Evolutionary conservation across 2,888 invertebrate species (phyloP), one percentile per base, ranked within the genome.

Genomic region (Megaustenia siamemsis): DNA sequence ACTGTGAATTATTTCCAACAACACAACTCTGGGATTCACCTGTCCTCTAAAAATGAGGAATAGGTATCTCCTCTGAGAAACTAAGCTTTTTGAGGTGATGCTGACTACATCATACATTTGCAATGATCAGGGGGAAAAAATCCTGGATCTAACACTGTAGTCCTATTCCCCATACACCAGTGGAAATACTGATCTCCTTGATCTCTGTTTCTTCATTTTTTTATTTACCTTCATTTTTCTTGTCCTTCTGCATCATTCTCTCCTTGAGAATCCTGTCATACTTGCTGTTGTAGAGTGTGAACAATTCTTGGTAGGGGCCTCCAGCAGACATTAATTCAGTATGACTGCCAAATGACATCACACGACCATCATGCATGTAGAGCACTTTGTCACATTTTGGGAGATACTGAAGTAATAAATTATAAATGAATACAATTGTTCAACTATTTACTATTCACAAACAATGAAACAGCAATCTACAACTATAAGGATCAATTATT

Each of bases 351-450:
- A 94, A 93, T 87, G 95, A 95, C 4, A 94, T 93, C 49, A 96
- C 94, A 82, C 93, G 91, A 0, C 96, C 96, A 69, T 95, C 95
- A 82, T 95, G 94, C 94, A 96, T 94, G 87, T 95, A 94, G 45
- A 95, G 93, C 49, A 96, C 95, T 84, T 95, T 94, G 93, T 96
- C 95, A 92, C 96, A 96, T 71, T 95, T 94, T 83, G 94, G 94
- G 81, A 96, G 91, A 92, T 95, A 95, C 95, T 96, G 91, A 49
- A 91, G 87, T 77, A 53, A 73, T 15, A 32, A 73, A 28, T 66
- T 56, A 56, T 49, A 10, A 49, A 28, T 49, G 24, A n/a, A 45
- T 32, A 32, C 4, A 73, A 45, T n/a, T n/a, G 1, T 21, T 18
- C 53, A 53, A 53, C 10, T 53, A 10, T 53, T 53, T 53, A 53